Evolutionary conservation across 64 coral and sea anemone genomes (phyloP).

Genomic region (Montipora efflorescens): DNA sequence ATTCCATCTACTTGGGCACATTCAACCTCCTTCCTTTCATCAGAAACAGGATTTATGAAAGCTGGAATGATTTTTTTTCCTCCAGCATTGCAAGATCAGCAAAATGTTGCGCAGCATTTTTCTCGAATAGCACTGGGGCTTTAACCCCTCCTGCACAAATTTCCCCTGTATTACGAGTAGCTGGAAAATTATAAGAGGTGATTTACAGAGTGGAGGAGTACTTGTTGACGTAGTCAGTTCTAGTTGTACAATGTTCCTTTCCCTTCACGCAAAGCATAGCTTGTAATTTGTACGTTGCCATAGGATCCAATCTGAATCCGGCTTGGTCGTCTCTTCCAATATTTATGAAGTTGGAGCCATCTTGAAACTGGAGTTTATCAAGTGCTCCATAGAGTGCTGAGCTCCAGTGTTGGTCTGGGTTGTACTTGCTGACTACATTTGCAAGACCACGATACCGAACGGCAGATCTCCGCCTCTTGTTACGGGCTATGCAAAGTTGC

Average conservation of each 20-base stretch:
- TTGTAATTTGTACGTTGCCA: constrained; percentile 49
- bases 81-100: background rate
- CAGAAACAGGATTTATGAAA: constrained; percentile 34
- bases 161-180: constrained; percentile 13
- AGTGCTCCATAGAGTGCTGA: constrained; percentile 37
- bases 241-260: constrained; percentile 27
- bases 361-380: background rate
- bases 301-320: constrained; percentile 62
- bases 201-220: constrained; percentile 69
- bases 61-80: background rate
- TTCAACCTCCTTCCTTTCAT: constrained; percentile 32
- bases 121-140: background rate
- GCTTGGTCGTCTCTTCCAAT: constrained; percentile 67
- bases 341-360: constrained; percentile 46
- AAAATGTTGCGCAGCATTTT: constrained; percentile 46
- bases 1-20: constrained; percentile 51
- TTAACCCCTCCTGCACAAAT: constrained; percentile 43
- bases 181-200: constrained; percentile 57
- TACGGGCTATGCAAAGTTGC: constrained; percentile 56
- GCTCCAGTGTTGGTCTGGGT: constrained; percentile 69
- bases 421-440: constrained; percentile 33
- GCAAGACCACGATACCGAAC: constrained; percentile 49
- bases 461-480: constrained; percentile 35
- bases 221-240: constrained; percentile 44
- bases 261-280: constrained; percentile 25